phyloP scores from a whole-genome alignment of 2,888 invertebrate genomes.

The Thereva nobilitata region DNA sequence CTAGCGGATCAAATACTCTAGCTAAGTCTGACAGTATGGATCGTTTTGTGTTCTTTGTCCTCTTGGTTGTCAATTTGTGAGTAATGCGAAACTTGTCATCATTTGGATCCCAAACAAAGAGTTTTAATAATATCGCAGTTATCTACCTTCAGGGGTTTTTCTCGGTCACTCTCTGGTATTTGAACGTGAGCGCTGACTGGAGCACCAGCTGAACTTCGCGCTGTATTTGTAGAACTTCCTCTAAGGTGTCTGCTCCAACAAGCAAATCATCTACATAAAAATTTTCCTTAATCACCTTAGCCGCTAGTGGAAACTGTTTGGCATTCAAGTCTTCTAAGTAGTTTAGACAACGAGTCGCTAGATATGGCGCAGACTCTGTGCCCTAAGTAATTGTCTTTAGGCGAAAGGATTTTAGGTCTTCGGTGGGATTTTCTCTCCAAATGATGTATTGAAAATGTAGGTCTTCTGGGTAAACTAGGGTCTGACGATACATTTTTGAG shows the following conservation, averaged over 20 bases:
- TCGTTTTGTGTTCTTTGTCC: slow-evolving; percentile 2
- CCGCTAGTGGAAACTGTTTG: slow-evolving; percentile 42
- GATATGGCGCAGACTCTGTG: no score
- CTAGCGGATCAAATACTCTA: slow-evolving; percentile 24
- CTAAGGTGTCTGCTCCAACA: slow-evolving; percentile 35
- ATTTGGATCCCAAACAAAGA: slow-evolving; percentile 3
- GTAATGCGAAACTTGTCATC: not conserved
- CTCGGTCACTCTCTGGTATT: not conserved
- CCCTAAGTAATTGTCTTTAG: no score
- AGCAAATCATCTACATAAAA: slow-evolving; percentile 46
- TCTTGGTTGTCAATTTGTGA: slow-evolving; percentile 31
- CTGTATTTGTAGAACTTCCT: slow-evolving; percentile 38
- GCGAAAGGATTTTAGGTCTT: no score
- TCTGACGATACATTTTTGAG: no score
- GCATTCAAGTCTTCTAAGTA: slow-evolving; percentile 42
- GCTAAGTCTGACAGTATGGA: slow-evolving; percentile 1
- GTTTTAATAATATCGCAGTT: not conserved
- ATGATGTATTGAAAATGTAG: no score
- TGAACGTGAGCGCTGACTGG: not conserved
- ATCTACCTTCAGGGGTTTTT: not conserved
- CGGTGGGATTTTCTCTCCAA: no score
- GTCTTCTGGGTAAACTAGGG: no score
- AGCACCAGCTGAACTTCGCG: slow-evolving; percentile 35
- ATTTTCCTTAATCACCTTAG: slow-evolving; percentile 38
- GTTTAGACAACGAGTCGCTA: no score